phyloP scores from a whole-genome alignment of 2,797 vertebrate species.

The Chaenodraco wilsoni region DNA sequence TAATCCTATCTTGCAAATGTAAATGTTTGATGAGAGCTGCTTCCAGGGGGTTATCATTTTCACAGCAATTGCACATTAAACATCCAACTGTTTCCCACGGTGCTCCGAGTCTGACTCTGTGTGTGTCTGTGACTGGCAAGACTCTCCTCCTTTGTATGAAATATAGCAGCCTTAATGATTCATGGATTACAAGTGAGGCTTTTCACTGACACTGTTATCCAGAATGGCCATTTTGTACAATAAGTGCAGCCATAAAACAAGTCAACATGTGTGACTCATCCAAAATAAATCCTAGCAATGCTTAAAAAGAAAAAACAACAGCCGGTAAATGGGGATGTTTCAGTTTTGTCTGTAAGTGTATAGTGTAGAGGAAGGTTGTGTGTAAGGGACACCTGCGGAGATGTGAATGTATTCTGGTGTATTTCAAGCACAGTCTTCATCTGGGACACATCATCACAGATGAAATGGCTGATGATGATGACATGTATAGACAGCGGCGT shows the following conservation, averaged over 20 bases:
- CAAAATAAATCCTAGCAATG: background rate
- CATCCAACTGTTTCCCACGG: conserved; percentile 42
- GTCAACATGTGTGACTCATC: conserved; percentile 14
- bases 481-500: too few species aligned
- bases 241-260: conserved; percentile 35
- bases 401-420: background rate
- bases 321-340: conserved; percentile 5
- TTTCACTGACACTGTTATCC: conserved; percentile 30
- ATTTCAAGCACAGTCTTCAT: background rate
- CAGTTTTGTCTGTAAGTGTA: conserved; percentile 1
- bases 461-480: too few species aligned
- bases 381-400: background rate
- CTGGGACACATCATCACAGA: too few species aligned
- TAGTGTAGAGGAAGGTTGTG: background rate
- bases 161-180: conserved; percentile 51
- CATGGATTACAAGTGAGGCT: conserved; percentile 45
- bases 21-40: conserved; percentile 64
- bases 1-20: conserved; percentile 47
- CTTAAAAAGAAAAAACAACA: background rate
- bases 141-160: conserved; percentile 23
- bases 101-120: conserved; percentile 14
- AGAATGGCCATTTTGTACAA: conserved; percentile 33
- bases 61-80: conserved; percentile 58
- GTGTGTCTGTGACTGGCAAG: conserved; percentile 25
- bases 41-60: conserved; percentile 44